These are phyloP conservation scores for Diloba caeruleocephala DNA, from an alignment of 2,888 invertebrate species.

Conservation along the genomic window DNA sequence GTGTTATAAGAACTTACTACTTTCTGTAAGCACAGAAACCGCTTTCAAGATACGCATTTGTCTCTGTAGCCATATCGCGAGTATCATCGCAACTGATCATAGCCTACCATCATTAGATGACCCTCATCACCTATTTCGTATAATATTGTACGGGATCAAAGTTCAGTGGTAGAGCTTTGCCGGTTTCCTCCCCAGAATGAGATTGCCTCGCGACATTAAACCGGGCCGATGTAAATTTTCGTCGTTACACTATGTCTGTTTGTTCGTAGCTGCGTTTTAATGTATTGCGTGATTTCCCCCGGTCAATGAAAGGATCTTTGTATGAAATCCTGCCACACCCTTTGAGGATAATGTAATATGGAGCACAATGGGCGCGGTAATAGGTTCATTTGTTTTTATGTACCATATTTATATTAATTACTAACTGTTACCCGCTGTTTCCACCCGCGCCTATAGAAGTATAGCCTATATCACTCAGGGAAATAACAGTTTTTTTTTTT, in stretches of 20 bases:
- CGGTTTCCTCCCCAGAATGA: conserved; percentile 83
- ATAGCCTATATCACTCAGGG: too few relatives aligned
- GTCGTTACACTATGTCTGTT: conserved; percentile 78
- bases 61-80: conserved; percentile 81
- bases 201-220: conserved; percentile 87
- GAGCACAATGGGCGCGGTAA: conserved; percentile 57
- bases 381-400: conserved; percentile 61
- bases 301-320: conserved; percentile 70
- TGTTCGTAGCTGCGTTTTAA: conserved; percentile 65
- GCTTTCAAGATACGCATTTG: conserved; percentile 77
- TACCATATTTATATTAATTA: conserved; percentile 56
- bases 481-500: too few relatives aligned
- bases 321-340: conserved; percentile 56
- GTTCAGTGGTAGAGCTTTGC: conserved; percentile 66
- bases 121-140: conserved; percentile 53
- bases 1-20: conserved; percentile 36
- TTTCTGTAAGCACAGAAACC: conserved; percentile 71
- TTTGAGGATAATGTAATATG: conserved; percentile 53
- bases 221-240: conserved; percentile 86
- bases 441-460: too few relatives aligned
- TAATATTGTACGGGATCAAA: conserved; percentile 63
- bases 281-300: conserved; percentile 73
- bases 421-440: conserved; percentile 46
- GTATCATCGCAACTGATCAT: conserved; percentile 79
- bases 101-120: conserved; percentile 66